Conservation (phyloP, 2,797 vertebrate genomes). For the Iguana delicatissima region DNA sequence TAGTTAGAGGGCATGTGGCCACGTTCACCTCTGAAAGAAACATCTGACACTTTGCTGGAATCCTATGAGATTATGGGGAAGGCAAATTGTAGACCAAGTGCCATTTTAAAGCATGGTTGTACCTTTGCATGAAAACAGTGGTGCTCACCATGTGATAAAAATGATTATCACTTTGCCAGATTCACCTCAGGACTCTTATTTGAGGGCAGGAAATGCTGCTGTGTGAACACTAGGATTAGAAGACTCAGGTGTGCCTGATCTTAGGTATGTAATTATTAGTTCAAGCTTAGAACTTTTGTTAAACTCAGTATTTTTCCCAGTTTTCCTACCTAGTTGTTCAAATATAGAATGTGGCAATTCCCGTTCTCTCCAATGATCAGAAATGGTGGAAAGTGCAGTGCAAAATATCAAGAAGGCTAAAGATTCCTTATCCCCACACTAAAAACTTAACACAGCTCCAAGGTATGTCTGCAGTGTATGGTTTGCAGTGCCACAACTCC, state of each 20-base stretch:
- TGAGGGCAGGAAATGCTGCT: conserved; percentile 28
- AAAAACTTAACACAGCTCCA: not conserved
- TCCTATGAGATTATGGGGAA: conserved; percentile 33
- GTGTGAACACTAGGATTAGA: conserved; percentile 2
- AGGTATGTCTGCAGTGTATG: not conserved
- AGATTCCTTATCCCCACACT: not conserved
- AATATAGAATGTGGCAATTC: not conserved
- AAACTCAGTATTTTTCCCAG: not conserved
- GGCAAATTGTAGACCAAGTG: conserved; percentile 39
- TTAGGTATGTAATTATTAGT: conserved; percentile 26
- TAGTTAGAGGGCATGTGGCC: conserved; percentile 24
- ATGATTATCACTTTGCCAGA: conserved; percentile 36
- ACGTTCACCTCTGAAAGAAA: conserved; percentile 36
- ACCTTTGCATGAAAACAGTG: conserved; percentile 24
- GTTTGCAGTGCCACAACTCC: not conserved
- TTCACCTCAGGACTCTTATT: conserved; percentile 19
- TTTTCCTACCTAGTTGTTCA: not conserved
- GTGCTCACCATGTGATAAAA: conserved; percentile 9
- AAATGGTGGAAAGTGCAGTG: not conserved
- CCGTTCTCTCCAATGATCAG: not conserved
- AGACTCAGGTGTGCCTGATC: not conserved
- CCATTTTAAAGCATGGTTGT: conserved; percentile 39
- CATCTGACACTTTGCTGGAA: conserved; percentile 27
- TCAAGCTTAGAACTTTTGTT: not conserved
- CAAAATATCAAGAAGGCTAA: not conserved